These are phyloP conservation scores for Euschistus heros DNA, from an alignment of 1,140 invertebrate species.

Conservation along the genomic window DNA sequence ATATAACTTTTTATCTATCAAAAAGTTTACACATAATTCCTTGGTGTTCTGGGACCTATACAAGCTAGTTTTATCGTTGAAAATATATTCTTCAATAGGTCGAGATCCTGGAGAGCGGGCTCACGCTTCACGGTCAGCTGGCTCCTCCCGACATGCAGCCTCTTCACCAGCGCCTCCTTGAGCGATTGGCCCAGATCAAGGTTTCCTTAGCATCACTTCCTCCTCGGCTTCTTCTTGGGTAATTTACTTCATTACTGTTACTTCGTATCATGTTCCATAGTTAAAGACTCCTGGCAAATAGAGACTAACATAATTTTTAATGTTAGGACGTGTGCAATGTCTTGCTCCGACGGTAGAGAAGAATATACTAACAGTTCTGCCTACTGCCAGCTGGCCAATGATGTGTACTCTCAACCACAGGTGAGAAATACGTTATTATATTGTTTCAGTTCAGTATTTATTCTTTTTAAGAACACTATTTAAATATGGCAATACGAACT, in stretches of 20 bases:
- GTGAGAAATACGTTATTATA: background rate
- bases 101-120: slow-evolving; percentile 63
- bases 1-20: background rate
- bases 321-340: background rate
- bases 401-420: slow-evolving; percentile 20
- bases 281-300: no score
- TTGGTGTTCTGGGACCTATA: background rate
- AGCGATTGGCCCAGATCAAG: slow-evolving; percentile 68
- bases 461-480: background rate
- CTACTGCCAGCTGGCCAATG: slow-evolving; percentile 15
- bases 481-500: background rate
- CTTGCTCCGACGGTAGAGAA: slow-evolving; percentile 6
- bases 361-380: slow-evolving; percentile 22
- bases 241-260: background rate
- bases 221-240: slow-evolving; percentile 5
- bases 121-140: slow-evolving; percentile 69
- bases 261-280: no score
- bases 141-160: slow-evolving; percentile 74
- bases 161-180: slow-evolving; percentile 73
- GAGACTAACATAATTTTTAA: no score
- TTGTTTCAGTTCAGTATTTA: background rate
- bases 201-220: slow-evolving; percentile 34
- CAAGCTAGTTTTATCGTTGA: no score
- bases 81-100: slow-evolving; percentile 34
- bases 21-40: background rate